Percentiles rank a stretch among this genome's conserved stretches.
These are phyloP conservation scores for Papilio polyxenes DNA, from an alignment of 1,140 invertebrate species.

Conservation along the genomic window DNA sequence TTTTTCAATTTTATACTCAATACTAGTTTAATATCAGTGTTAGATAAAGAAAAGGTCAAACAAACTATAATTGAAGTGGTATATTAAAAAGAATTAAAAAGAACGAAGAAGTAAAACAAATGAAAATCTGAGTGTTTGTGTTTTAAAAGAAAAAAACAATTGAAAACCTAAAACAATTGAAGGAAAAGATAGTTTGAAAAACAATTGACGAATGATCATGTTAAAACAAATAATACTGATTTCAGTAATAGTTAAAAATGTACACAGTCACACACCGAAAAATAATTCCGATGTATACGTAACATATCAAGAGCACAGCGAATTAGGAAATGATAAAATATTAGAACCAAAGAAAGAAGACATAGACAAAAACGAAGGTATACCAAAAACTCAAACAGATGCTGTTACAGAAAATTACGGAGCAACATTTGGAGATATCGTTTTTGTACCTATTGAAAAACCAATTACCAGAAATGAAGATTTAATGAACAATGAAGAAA, in stretches of 20 bases:
- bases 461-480: constrained; percentile 46
- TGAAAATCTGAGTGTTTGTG: background rate
- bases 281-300: constrained; percentile 56
- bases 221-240: background rate
- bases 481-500: background rate
- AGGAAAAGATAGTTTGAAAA: background rate
- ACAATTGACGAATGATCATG: background rate
- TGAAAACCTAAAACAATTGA: background rate
- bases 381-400: background rate
- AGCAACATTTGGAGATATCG: constrained; percentile 41
- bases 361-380: background rate
- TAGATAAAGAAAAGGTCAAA: too few relatives aligned
- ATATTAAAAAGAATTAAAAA: too few relatives aligned
- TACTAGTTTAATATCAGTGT: too few relatives aligned
- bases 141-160: background rate
- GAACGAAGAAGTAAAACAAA: too few relatives aligned
- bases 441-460: constrained; percentile 61
- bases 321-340: constrained; percentile 39
- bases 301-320: constrained; percentile 54
- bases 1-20: background rate
- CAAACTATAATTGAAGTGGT: too few relatives aligned
- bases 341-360: background rate
- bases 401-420: constrained; percentile 26
- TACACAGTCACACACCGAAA: constrained; percentile 14
- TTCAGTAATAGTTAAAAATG: background rate